phyloP scores from a whole-genome alignment of 2,113 vertebrate genomes.

The Boulengeromyrus knoepffleri region DNA sequence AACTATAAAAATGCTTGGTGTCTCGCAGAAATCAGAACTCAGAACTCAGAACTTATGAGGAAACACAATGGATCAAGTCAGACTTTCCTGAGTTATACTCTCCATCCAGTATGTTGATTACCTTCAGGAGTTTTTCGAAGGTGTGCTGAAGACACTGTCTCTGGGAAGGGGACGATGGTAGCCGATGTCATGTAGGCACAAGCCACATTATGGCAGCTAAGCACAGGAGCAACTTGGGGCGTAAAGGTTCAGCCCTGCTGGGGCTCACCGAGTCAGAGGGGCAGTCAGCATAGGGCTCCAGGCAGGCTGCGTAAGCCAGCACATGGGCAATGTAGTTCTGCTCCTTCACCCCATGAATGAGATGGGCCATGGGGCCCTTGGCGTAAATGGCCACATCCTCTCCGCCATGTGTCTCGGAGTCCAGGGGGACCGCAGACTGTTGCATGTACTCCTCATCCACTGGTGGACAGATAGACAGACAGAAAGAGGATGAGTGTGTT shows the following conservation, averaged over 20 bases:
- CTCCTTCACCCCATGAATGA: slow-evolving; percentile 69
- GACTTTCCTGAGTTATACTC: not conserved
- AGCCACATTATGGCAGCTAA: slow-evolving; percentile 39
- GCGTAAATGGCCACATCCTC: slow-evolving; percentile 71
- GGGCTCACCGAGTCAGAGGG: slow-evolving; percentile 37
- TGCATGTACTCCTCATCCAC: slow-evolving; percentile 70
- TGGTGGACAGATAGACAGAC: slow-evolving; percentile 20
- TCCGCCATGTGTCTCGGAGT: slow-evolving; percentile 66
- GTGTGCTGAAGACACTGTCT: not conserved
- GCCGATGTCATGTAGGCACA: slow-evolving; percentile 49
- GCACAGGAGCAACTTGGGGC: slow-evolving; percentile 30
- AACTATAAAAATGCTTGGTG: not conserved
- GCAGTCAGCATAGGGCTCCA: slow-evolving; percentile 63
- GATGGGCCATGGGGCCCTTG: slow-evolving; percentile 69
- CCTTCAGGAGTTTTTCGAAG: not conserved
- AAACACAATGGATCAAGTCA: not conserved
- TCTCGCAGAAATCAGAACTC: not conserved
- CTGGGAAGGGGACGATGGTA: not conserved
- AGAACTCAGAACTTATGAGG: not conserved
- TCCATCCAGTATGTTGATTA: not conserved
- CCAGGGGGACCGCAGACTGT: slow-evolving; percentile 65
- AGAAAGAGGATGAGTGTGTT: not conserved
- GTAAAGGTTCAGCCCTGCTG: not conserved
- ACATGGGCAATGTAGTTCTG: slow-evolving; percentile 70
- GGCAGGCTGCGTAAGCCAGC: slow-evolving; percentile 66